Base-by-base conservation (phyloP, 2,888 invertebrate genomes). In the Rhopalosiphum nymphaeae region DNA sequence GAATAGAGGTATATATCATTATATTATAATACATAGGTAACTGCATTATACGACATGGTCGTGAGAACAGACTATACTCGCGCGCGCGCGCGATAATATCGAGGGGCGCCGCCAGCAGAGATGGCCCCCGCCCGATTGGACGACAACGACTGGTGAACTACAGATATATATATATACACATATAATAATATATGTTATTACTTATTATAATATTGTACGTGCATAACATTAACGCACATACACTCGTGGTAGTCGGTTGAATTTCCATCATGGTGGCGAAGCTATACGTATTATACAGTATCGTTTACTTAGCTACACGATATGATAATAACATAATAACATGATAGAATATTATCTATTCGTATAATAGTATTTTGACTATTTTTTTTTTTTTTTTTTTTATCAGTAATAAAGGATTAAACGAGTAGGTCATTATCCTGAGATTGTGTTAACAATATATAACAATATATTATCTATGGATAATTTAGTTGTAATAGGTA, bases 91-190 rank as follows among this genome's bases (percentile, higher is more conserved):
- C 78, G 91, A 91, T 91, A 91, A 85, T n/a, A 85, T 91, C 91
- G 91, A 85, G 84, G 91, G 91, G 91, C 91, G 91, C 91, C 91
- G 91, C 84, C 84, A 11, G 91, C 61, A 1, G 91, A 26, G 91
- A 84, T 42, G 91, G 91, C 91, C 78, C 26, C 49, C 78, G 78
- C 49, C 91, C 91, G 91, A 84, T 84, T 84, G 91, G 91, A 84
- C 78, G 61, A 90, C 90, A 3, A 44, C 89, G 61, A 46, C 57
- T 78, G 25, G 46, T 46, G 46, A 46, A 46, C 78, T 21, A 78
- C 78, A 36, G 36, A 78, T 78, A 67, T 67, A n/a, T n/a, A 4
- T n/a, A 67, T n/a, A 42, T 7, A 44, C 9, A 53, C 16, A 53
- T 42, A 84, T 25, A 11, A 29, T 29, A 29, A 49, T 29, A 26